Base-by-base conservation (phyloP, 2,797 vertebrate species). In the Eurystomus glaucurus region DNA sequence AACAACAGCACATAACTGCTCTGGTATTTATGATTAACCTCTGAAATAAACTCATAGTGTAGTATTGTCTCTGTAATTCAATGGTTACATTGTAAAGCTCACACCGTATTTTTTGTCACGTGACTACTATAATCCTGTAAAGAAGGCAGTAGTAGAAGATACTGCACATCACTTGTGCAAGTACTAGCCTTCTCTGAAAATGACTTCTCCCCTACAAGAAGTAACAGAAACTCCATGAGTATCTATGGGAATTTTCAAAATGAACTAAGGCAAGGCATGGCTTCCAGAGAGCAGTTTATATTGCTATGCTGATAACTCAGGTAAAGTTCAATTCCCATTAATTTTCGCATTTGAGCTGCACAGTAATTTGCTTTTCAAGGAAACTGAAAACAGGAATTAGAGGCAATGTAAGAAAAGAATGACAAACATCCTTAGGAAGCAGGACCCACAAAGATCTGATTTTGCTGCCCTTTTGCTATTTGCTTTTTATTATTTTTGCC, bases 391-490 rank as follows among this genome's bases (percentile, higher is more conserved):
- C 26, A 84, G 54, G 46, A 88, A 84, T 90, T 75, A 88, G 33
- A 91, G 46, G 23, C 18, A 57, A 75, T 12, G 14, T 65, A 90
- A 88, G 39, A 55, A 64, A 85, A 88, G 75, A 90, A 75, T 65
- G 61, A 95, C 37, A 85, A 92, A 88, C 45, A 78, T 50, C 60
- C 69, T 51, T 39, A 78, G 45, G 65, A 90, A 90, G 48, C 12
- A 90, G 18, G 43, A 83, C 37, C 15, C 57, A 74, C 14, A 60
- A 83, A 75, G 54, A 81, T 71, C 43, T 90, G 68, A 77, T 85
- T 92, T 91, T 88, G 45, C 39, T 69, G 50, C 57, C 51, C 37
- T 93, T 93, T 69, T 85, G 81, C 43, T 89, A 65, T 91, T 92
- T 87, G 76, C 18, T 79, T 96, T 86, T 89, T 51, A 81, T 71